Percentiles rank a stretch among this genome's conserved stretches.
phyloP scores from a whole-genome alignment of 2,797 vertebrate genomes.

The Gadopsis marmoratus region DNA sequence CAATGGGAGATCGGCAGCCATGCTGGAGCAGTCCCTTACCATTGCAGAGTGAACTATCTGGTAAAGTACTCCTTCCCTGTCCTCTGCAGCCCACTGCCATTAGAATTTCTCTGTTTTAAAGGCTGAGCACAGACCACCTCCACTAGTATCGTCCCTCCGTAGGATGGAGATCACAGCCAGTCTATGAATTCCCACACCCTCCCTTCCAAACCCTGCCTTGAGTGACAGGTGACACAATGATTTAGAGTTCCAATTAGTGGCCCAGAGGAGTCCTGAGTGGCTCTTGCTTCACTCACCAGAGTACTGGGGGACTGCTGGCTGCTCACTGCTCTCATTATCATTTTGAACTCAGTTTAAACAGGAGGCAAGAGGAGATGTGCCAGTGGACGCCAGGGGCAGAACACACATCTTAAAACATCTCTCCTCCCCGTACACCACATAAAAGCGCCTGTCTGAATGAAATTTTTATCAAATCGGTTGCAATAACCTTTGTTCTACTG shows the following conservation, averaged over 20 bases:
- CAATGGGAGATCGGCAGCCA: conserved; percentile 51
- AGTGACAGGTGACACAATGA: conserved; percentile 87
- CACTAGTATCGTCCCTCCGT: conserved; percentile 56
- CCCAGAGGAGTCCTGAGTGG: conserved; percentile 77
- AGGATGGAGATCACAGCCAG: conserved; percentile 73
- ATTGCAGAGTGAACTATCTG: conserved; percentile 56
- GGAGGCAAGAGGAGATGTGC: conserved; percentile 81
- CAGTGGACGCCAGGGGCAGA: conserved; percentile 82
- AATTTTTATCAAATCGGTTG: conserved; percentile 87
- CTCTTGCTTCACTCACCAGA: conserved; percentile 74
- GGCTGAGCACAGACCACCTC: conserved; percentile 67
- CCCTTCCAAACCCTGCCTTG: conserved; percentile 59
- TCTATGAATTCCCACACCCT: conserved; percentile 65
- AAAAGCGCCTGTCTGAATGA: conserved; percentile 84
- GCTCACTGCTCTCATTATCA: conserved; percentile 90
- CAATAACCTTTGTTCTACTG: conserved; percentile 87
- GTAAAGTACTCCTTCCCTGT: conserved; percentile 65
- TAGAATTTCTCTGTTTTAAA: conserved; percentile 78
- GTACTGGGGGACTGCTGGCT: conserved; percentile 85
- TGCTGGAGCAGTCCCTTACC: conserved; percentile 51
- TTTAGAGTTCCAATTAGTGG: conserved; percentile 89
- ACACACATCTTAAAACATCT: conserved; percentile 81
- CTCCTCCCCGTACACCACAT: conserved; percentile 76
- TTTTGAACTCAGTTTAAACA: conserved; percentile 91
- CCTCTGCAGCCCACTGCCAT: conserved; percentile 71